Conservation (phyloP, 2,113 vertebrate genomes). For the Etheostoma spectabile region DNA sequence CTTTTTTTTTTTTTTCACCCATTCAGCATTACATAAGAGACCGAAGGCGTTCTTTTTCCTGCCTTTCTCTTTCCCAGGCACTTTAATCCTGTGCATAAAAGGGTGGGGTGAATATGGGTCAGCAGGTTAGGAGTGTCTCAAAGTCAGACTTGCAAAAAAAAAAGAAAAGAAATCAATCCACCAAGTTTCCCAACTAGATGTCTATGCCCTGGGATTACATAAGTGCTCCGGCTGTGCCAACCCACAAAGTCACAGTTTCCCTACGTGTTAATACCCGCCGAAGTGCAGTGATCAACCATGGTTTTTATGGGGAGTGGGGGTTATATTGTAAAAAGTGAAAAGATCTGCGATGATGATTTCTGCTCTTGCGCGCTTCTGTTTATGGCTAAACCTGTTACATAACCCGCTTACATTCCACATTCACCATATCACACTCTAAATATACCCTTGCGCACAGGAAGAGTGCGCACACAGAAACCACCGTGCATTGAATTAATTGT, state of each 20-base stretch:
- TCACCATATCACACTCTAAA: constrained; percentile 92
- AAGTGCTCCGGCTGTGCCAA: constrained; percentile 78
- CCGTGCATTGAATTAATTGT: constrained; percentile 46
- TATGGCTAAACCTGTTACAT: constrained; percentile 98
- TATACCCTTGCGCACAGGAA: constrained; percentile 81
- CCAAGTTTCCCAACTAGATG: constrained; percentile 75
- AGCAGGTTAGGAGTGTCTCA: constrained; percentile 86
- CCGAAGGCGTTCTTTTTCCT: constrained; percentile 73
- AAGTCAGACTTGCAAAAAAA: constrained; percentile 73
- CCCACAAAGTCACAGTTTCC: constrained; percentile 72
- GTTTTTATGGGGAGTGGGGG: background rate
- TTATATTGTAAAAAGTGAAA: constrained; percentile 27
- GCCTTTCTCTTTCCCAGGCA: constrained; percentile 78
- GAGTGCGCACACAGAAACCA: constrained; percentile 36
- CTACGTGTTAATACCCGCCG: constrained; percentile 23
- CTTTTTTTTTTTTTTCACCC: constrained; percentile 65
- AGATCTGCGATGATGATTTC: constrained; percentile 70
- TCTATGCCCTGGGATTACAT: constrained; percentile 81
- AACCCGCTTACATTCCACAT: constrained; percentile 95
- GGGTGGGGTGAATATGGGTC: constrained; percentile 85
- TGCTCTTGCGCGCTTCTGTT: constrained; percentile 85
- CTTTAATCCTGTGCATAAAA: constrained; percentile 80
- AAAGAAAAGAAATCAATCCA: constrained; percentile 72
- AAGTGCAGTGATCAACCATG: background rate
- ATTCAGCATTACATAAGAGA: constrained; percentile 86